Conservation (phyloP, 2,113 vertebrate genomes). For the Alces alces region DNA sequence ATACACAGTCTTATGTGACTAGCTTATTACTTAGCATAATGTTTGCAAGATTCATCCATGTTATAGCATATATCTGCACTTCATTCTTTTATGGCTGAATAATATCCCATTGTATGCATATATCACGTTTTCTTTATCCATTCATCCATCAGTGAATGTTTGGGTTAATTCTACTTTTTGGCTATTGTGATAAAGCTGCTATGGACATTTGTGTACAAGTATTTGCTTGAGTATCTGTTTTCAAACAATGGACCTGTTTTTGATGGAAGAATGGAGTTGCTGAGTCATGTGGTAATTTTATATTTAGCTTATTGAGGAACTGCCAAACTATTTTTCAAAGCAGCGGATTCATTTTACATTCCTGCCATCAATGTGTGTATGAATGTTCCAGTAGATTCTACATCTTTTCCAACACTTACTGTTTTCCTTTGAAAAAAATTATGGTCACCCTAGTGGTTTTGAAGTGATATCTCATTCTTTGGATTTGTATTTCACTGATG, state of each 20-base stretch:
- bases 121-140: not conserved
- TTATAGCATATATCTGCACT: not conserved
- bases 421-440: not conserved
- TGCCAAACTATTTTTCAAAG: not conserved
- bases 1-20: not conserved
- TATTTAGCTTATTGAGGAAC: slow-evolving; percentile 13
- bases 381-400: not conserved
- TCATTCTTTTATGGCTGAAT: not conserved
- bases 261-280: not conserved
- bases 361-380: not conserved
- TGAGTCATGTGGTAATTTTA: not conserved
- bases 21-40: not conserved
- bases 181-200: not conserved
- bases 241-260: not conserved
- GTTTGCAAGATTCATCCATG: not conserved
- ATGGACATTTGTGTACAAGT: not conserved
- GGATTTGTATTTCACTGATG: not conserved
- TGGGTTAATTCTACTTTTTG: not conserved
- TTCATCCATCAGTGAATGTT: not conserved
- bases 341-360: not conserved
- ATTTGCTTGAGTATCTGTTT: slow-evolving; percentile 29
- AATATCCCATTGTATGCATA: not conserved
- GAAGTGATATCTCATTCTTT: not conserved
- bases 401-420: not conserved
- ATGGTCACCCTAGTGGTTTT: not conserved